phyloP scores from a whole-genome alignment of 2,113 vertebrate species.

The Mormyrus lacerda region DNA sequence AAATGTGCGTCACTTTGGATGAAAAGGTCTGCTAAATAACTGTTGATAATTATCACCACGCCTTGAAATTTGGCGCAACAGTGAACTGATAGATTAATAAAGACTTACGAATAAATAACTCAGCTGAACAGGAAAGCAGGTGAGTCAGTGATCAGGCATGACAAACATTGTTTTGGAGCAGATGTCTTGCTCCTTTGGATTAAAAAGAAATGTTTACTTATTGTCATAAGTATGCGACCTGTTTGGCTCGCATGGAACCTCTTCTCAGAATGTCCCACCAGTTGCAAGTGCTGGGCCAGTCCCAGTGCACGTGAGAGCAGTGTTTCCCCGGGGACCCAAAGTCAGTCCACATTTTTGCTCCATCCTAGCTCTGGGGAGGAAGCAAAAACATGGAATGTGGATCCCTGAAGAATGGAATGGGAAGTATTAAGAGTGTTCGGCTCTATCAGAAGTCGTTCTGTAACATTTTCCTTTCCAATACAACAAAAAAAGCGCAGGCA shows the following conservation, averaged over 20 bases:
- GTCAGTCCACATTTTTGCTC: background rate
- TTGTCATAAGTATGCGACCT: background rate
- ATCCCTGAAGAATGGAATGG: background rate
- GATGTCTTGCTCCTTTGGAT: background rate
- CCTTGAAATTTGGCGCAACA: background rate
- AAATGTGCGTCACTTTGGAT: background rate
- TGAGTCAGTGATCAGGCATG: background rate
- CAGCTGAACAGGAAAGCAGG: background rate
- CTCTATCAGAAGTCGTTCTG: background rate
- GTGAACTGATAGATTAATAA: background rate
- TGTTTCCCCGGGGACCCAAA: background rate
- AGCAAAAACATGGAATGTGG: background rate
- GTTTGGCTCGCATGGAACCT: background rate
- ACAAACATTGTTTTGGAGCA: background rate
- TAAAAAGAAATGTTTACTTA: background rate
- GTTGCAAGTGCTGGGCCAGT: background rate
- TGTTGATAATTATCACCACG: background rate
- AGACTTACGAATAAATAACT: background rate
- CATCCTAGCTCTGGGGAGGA: background rate
- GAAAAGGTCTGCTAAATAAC: background rate
- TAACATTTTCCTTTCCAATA: background rate
- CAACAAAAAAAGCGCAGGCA: background rate
- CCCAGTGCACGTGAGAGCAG: background rate
- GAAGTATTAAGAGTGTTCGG: background rate
- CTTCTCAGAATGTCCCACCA: background rate